Percentiles rank a stretch among this genome's conserved stretches.
Evolutionary conservation across 2,888 invertebrate species (phyloP).

Genomic region (Zhengitettix transpicula): DNA sequence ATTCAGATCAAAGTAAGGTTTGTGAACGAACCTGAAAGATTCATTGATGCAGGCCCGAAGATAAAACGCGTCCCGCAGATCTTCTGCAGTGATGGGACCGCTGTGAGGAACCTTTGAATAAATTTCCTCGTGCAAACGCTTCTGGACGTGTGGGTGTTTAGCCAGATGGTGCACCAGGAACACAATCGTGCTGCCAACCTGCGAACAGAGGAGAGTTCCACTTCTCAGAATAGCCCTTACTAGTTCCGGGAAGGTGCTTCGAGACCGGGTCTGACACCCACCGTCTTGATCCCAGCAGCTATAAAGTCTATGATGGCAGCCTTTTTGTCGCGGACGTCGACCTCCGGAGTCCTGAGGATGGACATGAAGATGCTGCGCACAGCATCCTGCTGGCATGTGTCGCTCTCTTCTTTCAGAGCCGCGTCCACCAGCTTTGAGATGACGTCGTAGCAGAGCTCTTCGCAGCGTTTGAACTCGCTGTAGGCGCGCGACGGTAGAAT

Average conservation of each 20-base stretch:
- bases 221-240: too few relatives aligned
- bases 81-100: slow-evolving; percentile 37
- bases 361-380: slow-evolving; percentile 58
- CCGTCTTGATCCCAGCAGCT: slow-evolving; percentile 74
- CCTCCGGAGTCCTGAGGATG: slow-evolving; percentile 49
- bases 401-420: slow-evolving; percentile 36
- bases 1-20: too few relatives aligned
- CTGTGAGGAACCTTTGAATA: slow-evolving; percentile 32
- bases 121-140: slow-evolving; percentile 47
- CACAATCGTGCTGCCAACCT: slow-evolving; percentile 65
- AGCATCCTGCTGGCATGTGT: slow-evolving; percentile 36
- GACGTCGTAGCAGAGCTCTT: slow-evolving; percentile 64
- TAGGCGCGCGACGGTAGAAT: slow-evolving; percentile 57
- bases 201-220: too few relatives aligned
- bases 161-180: slow-evolving; percentile 62
- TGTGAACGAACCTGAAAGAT: slow-evolving; percentile 36
- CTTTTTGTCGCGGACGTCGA: slow-evolving; percentile 67
- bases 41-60: slow-evolving; percentile 64
- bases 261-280: slow-evolving; percentile 22
- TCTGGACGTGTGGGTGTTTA: slow-evolving; percentile 45
- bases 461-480: slow-evolving; percentile 48
- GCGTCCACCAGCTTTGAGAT: slow-evolving; percentile 62
- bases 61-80: slow-evolving; percentile 49
- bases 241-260: too few relatives aligned
- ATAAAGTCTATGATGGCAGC: slow-evolving; percentile 75